A percentile compares a stretch with the other conserved stretches of the same genome.
phyloP scores from a whole-genome alignment of 1,140 invertebrate species.

The Drosophila persimilis region DNA sequence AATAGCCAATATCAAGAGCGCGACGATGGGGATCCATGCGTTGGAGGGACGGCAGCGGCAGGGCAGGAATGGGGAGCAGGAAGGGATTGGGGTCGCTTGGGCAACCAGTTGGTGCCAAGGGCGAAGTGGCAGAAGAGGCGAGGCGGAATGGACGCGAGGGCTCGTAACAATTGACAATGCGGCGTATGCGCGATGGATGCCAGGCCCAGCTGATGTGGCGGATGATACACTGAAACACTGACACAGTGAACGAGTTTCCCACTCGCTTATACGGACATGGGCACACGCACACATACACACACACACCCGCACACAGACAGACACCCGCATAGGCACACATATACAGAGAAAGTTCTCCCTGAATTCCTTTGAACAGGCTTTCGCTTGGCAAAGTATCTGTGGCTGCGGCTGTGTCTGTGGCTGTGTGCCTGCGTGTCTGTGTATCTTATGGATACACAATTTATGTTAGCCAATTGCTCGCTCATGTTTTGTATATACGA shows the following conservation, averaged over 20 bases:
- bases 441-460: slow-evolving; percentile 79
- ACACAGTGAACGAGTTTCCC: slow-evolving; percentile 77
- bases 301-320: slow-evolving; percentile 18
- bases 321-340: slow-evolving; percentile 9
- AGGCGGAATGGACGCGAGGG: slow-evolving; percentile 16
- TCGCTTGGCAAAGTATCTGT: slow-evolving; percentile 3
- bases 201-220: slow-evolving; percentile 53
- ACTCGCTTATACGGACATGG: slow-evolving; percentile 5
- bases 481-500: slow-evolving; percentile 53
- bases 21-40: slow-evolving; percentile 22
- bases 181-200: slow-evolving; percentile 76
- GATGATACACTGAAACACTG: slow-evolving; percentile 69
- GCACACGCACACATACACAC: slow-evolving; percentile 27
- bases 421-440: slow-evolving; percentile 34
- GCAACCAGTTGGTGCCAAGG: slow-evolving; percentile 70
- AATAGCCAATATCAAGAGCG: slow-evolving; percentile 76
- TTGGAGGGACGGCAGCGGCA: not conserved
- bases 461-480: slow-evolving; percentile 69
- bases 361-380: slow-evolving; percentile 38
- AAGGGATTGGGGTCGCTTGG: slow-evolving; percentile 50
- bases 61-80: slow-evolving; percentile 17
- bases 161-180: slow-evolving; percentile 70
- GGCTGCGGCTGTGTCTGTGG: not conserved
- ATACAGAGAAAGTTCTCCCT: slow-evolving; percentile 33
- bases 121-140: slow-evolving; percentile 20